A percentile compares a stretch with the other conserved stretches of the same genome.
Conservation (phyloP, 2,797 vertebrate genomes). For the Catamblyrhynchus diadema region DNA sequence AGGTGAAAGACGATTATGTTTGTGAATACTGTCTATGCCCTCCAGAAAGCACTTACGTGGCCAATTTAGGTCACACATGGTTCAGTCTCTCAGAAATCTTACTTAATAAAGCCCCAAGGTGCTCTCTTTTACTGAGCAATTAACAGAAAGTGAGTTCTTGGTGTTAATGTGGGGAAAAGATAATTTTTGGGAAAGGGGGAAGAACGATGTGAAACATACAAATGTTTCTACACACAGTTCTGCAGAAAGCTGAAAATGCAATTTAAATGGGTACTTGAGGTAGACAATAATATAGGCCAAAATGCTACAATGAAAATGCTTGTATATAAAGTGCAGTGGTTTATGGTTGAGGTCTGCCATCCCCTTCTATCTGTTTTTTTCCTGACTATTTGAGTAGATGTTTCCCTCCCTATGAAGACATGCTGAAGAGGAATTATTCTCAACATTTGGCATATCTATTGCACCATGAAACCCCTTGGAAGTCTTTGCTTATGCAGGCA, state of each 20-base stretch:
- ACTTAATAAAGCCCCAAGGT: constrained; percentile 64
- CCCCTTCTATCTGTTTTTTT: not conserved
- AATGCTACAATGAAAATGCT: not conserved
- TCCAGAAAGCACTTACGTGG: constrained; percentile 68
- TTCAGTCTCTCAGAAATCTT: constrained; percentile 69
- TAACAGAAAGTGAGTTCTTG: constrained; percentile 44
- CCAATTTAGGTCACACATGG: constrained; percentile 71
- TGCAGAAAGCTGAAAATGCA: not conserved
- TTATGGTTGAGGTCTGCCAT: not conserved
- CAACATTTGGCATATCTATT: not conserved
- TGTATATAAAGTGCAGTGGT: not conserved
- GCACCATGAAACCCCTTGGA: not conserved
- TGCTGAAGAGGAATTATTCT: not conserved
- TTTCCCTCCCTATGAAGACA: not conserved
- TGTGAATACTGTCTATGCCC: constrained; percentile 54
- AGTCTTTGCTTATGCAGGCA: not conserved
- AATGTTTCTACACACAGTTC: not conserved
- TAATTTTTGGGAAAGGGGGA: not conserved
- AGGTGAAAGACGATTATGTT: constrained; percentile 71
- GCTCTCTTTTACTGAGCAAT: constrained; percentile 41
- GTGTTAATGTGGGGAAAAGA: constrained; percentile 21
- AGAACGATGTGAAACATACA: not conserved
- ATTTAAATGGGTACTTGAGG: not conserved
- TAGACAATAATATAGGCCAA: not conserved
- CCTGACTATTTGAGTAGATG: not conserved